Base-by-base conservation (phyloP, 2,113 vertebrate genomes). In the Notarius lentiginosus region DNA sequence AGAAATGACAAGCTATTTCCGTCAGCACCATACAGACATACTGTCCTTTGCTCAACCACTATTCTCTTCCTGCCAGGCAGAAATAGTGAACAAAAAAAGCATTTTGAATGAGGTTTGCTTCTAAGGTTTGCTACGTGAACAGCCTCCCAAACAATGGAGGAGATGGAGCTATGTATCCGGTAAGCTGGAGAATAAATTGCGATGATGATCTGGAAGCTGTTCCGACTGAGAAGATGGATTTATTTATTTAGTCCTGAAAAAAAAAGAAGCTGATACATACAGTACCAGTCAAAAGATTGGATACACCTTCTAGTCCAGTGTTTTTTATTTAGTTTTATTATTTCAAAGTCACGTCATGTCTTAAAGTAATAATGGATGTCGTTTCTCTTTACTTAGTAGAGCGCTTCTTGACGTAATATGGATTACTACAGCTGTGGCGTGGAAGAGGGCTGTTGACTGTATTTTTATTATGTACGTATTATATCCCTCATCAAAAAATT, bases 41-140 rank as follows among this genome's bases (percentile, higher is more conserved):
- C 65, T 88, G 91, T 83, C 91, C 87, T 82, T 89, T 91, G 91
- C 90, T 91, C 79, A 90, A 89, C 53, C 80, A n/a, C 89, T 89
- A 88, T 87, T 89, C 86, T 87, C 61, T 89, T 68, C 88, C 91
- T 89, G 83, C 91, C 58, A 65, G 79, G 47, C n/a, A 87, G 83
- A 91, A 83, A 92, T 70, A 12, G 81, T 84, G 77, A 88, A 79
- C 58, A 79, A 79, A 72, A n/a, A 53, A 89, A 75, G 80, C 68
- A 88, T 90, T 87, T 79, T 66, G 87, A 89, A 90, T 87, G 88
- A 86, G 81, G 56, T 82, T 87, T 86, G 83, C 83, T 80, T 85
- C 68, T 66, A 87, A 86, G 30, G 12, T 86, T 77, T 79, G 81
- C 86, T 90, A 90, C 86, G 90, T 89, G 90, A 72, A 80, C 66